These are phyloP conservation scores for Vireo altiloquus DNA, from an alignment of 2,113 vertebrate species.

Conservation along the genomic window DNA sequence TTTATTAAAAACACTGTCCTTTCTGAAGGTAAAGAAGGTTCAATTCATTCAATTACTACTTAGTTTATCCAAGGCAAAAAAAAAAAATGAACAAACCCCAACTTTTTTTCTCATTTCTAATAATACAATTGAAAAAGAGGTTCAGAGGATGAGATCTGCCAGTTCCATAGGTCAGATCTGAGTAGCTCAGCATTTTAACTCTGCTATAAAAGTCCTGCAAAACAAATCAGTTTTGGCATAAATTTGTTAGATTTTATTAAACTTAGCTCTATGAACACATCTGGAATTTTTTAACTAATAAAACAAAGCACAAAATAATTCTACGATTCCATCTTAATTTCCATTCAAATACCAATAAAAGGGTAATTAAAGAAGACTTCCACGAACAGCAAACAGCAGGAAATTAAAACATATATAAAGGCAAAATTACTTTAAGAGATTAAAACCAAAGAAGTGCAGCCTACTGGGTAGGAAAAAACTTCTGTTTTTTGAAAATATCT, in stretches of 20 bases:
- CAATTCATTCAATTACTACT: not conserved
- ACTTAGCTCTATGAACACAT: not conserved
- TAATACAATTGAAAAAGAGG: not conserved
- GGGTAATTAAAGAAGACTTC: not conserved
- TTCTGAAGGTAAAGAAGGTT: not conserved
- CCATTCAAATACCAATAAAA: not conserved
- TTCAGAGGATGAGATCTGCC: not conserved
- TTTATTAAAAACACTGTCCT: not conserved
- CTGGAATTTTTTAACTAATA: not conserved
- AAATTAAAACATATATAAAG: not conserved
- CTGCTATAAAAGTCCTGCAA: not conserved
- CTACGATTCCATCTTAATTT: not conserved
- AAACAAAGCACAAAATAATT: not conserved
- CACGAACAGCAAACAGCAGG: not conserved
- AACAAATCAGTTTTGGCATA: not conserved
- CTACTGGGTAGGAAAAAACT: not conserved
- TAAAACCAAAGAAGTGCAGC: not conserved
- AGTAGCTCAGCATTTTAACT: not conserved
- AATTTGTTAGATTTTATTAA: not conserved
- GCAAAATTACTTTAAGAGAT: not conserved
- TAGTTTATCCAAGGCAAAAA: not conserved
- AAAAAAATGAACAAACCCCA: not conserved
- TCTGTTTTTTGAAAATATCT: not conserved
- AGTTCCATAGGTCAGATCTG: not conserved
- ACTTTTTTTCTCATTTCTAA: not conserved